These are phyloP conservation scores for Lasioglossum malachurum DNA, from an alignment of 2,888 invertebrate species.

Conservation along the genomic window DNA sequence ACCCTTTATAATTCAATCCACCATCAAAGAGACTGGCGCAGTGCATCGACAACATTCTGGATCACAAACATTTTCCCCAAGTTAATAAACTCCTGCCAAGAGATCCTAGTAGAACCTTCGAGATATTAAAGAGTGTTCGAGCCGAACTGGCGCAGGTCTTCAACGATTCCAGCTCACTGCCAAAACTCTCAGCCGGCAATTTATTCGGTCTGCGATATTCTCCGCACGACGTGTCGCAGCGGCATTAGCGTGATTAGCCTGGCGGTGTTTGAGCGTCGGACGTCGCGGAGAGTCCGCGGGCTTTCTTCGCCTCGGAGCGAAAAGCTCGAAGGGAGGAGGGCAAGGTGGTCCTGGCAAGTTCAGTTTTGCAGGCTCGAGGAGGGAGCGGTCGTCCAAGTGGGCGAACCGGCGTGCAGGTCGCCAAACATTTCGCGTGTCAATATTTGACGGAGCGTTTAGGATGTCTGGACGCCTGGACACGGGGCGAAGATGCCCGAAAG, in stretches of 20 bases:
- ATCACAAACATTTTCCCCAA: not conserved
- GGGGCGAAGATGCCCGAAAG: slow-evolving; percentile 29
- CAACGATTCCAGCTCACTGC: not conserved
- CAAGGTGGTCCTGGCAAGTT: slow-evolving; percentile 36
- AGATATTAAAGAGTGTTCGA: not conserved
- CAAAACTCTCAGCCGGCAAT: not conserved
- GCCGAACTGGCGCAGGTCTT: not conserved
- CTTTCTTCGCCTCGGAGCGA: not conserved
- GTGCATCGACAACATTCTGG: not conserved
- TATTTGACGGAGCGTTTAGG: slow-evolving; percentile 71
- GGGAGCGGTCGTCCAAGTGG: slow-evolving; percentile 10
- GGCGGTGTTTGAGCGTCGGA: slow-evolving; percentile 29
- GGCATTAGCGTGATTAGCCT: slow-evolving; percentile 47
- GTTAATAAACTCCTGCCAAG: not conserved
- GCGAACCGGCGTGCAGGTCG: slow-evolving; percentile 39
- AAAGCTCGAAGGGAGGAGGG: slow-evolving; percentile 11
- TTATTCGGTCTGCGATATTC: slow-evolving; percentile 1
- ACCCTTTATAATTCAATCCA: not conserved
- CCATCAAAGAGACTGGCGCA: not conserved
- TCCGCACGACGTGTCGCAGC: not conserved
- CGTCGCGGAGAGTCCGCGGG: slow-evolving; percentile 5
- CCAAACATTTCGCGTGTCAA: slow-evolving; percentile 68
- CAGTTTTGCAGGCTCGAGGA: slow-evolving; percentile 9
- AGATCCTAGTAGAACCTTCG: not conserved
- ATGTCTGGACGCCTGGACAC: slow-evolving; percentile 62